Evolutionary conservation across 2,888 invertebrate genomes (phyloP), one percentile per base, ranked within the genome.

Genomic region (Alloplasta piceator): DNA sequence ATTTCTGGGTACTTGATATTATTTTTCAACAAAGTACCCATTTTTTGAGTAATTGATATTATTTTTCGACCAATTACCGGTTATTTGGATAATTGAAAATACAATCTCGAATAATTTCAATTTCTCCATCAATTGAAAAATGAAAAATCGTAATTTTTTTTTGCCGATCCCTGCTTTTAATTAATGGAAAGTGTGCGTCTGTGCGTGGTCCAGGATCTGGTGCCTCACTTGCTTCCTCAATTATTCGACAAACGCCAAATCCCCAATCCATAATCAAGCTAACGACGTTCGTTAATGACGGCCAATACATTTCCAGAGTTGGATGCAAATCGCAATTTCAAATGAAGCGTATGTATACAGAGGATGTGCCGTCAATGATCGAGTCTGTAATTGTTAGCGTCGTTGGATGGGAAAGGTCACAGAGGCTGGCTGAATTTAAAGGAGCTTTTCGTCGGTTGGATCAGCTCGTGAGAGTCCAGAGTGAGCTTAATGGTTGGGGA

Each of bases 251-350:
- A 67, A 61, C 50, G 41, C 26, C 14, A 50, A 67, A 75, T 67
- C 75, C 73, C 73, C 67, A 60, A 75, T 75, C 50, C 75, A 67
- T 67, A 61, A 67, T 67, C 75, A 67, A 75, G 58, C 75, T 50
- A 39, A 12, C 39, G 12, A 16, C 26, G 26, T 26, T 41, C 52
- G 26, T 38, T 75, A 61, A 75, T 67, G 67, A 75, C 67, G 60
- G 60, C 26, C n/a, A 4, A 50, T 75, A 60, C 26, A 52, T 60
- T 6, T 36, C 36, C 16, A 26, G 36, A 73, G 56, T 64, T 39
- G 5, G 60, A 75, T 75, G 74, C 67, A 67, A 67, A 60, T 48
- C 46, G 38, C 48, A 58, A 75, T 67, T 75, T 75, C 41, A 36
- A 48, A 58, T 60, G 41, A 38, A 9, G 63, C 48, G 48, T 26